phyloP scores from a whole-genome alignment of 2,797 vertebrate species.

The Bryconaethiops microstoma region DNA sequence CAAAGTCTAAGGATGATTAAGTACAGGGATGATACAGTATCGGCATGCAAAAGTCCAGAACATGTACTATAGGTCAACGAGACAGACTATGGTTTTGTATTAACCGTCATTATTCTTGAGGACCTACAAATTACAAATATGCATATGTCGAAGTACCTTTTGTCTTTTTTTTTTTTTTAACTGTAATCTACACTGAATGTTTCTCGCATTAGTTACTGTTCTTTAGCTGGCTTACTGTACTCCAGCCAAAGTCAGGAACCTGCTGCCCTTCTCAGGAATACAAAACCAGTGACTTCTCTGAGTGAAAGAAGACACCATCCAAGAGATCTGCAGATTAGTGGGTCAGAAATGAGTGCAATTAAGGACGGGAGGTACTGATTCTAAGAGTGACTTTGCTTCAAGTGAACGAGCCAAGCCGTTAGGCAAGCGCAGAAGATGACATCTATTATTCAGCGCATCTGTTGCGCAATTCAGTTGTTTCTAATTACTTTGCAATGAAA shows the following conservation, averaged over 20 bases:
- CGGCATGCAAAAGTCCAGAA: not conserved
- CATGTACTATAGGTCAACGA: not conserved
- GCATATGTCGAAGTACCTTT: not conserved
- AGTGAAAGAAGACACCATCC: conserved; percentile 43
- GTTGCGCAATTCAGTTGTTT: not conserved
- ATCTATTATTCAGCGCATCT: not conserved
- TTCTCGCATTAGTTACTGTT: not conserved
- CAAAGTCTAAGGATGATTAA: conserved; percentile 23
- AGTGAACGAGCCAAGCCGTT: conserved; percentile 33
- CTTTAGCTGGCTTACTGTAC: conserved; percentile 22
- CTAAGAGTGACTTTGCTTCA: conserved; percentile 18
- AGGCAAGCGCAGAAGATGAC: conserved; percentile 36
- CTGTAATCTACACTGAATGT: not conserved
- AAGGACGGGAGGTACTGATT: conserved; percentile 44
- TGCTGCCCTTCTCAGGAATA: conserved; percentile 36
- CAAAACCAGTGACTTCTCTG: conserved; percentile 38
- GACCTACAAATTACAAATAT: not conserved
- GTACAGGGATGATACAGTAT: not conserved
- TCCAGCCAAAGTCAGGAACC: conserved; percentile 15
- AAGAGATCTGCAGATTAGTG: conserved; percentile 44
- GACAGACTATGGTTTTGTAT: not conserved
- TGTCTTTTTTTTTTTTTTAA: not conserved
- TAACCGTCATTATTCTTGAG: conserved; percentile 1
- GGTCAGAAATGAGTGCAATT: conserved; percentile 46
- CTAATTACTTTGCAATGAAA: not conserved